A percentile compares a stretch with the other conserved stretches of the same genome.
These are phyloP conservation scores for Meteorus colon DNA, from an alignment of 2,888 invertebrate genomes.

Conservation along the genomic window DNA sequence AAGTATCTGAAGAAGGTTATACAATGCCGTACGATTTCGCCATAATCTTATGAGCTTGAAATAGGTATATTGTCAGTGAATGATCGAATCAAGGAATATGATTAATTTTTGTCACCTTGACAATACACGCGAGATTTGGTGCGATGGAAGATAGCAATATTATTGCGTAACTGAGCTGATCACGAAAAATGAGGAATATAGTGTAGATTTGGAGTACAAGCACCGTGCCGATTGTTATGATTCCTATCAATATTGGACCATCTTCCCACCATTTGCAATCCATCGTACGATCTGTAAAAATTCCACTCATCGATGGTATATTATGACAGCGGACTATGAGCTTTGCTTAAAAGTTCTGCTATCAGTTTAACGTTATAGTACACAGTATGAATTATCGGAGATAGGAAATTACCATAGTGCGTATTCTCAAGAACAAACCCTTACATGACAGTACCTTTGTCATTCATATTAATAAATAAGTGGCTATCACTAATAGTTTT, in stretches of 20 bases:
- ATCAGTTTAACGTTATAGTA: too few species aligned
- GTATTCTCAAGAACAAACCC: too few species aligned
- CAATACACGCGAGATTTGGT: neutral
- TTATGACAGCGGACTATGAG: too few species aligned
- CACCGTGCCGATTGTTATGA: neutral
- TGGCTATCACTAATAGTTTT: too few species aligned
- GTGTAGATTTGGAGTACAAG: neutral
- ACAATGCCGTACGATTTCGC: neutral
- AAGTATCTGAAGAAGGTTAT: neutral
- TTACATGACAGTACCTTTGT: too few species aligned
- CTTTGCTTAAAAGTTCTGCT: too few species aligned
- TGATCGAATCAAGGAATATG: too few species aligned
- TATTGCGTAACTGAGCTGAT: neutral
- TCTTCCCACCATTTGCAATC: slow-evolving; percentile 4
- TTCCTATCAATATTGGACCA: neutral
- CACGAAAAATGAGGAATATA: neutral
- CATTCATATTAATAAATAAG: too few species aligned
- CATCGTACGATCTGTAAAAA: neutral
- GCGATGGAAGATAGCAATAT: neutral
- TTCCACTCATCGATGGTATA: neutral
- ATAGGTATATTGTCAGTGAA: too few species aligned
- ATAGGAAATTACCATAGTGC: too few species aligned
- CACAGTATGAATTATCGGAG: too few species aligned
- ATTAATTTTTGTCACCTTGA: neutral
- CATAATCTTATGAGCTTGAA: too few species aligned